Conservation (phyloP, 2,113 vertebrate genomes). For the Clinocottus analis region DNA sequence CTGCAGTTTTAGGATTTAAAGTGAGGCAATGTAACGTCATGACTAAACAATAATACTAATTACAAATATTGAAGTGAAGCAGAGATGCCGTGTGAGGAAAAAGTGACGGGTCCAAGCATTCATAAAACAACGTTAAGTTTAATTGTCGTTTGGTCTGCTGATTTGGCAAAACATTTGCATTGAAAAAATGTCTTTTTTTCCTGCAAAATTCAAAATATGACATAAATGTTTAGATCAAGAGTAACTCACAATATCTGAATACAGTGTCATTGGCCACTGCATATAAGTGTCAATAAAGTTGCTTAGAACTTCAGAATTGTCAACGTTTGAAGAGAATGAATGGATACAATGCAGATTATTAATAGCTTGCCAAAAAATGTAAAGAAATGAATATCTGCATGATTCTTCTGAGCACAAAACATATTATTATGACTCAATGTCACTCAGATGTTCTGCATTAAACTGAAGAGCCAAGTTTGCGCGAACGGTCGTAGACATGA, state of each 20-base stretch:
- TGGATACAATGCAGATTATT: background rate
- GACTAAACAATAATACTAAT: background rate
- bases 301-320: background rate
- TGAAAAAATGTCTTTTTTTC: background rate
- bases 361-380: no score
- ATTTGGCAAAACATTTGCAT: background rate
- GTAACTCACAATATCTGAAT: background rate
- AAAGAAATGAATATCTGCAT: no score
- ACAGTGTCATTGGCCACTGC: background rate
- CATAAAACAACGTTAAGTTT: background rate
- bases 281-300: background rate
- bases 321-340: background rate
- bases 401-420: slow-evolving; percentile 15
- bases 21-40: background rate
- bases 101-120: background rate
- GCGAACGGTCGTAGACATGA: background rate
- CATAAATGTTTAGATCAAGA: background rate
- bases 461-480: background rate
- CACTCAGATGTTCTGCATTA: slow-evolving; percentile 26
- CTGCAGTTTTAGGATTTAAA: slow-evolving; percentile 3
- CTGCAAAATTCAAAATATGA: background rate
- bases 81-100: background rate
- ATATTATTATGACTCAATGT: slow-evolving; percentile 14
- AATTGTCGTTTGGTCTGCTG: background rate
- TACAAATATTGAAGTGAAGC: background rate